These are phyloP conservation scores for Marmota flaviventris DNA, from an alignment of 2,113 vertebrate species.

Conservation along the genomic window DNA sequence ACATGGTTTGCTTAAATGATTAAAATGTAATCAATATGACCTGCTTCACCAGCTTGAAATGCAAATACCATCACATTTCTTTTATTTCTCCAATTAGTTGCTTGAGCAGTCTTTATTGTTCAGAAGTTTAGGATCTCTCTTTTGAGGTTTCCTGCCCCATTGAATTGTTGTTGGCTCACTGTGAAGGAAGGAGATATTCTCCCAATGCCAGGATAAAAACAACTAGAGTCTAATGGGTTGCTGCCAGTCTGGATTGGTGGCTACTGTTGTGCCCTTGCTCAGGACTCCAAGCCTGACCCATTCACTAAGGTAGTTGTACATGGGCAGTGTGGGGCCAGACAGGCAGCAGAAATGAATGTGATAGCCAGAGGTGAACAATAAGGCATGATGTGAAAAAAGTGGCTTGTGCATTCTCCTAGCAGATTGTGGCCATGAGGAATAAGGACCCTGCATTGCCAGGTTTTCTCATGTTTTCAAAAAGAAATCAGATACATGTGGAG, in stretches of 20 bases:
- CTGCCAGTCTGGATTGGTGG: background rate
- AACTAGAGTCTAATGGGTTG: background rate
- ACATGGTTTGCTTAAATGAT: conserved; percentile 27
- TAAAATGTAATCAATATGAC: conserved; percentile 27
- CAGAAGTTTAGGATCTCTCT: conserved; percentile 37
- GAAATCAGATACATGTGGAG: background rate
- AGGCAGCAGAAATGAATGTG: background rate
- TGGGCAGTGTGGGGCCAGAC: background rate
- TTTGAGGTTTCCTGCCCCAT: conserved; percentile 35
- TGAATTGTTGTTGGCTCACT: background rate
- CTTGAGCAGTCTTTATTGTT: conserved; percentile 57
- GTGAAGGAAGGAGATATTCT: conserved; percentile 8
- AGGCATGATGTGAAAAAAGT: background rate
- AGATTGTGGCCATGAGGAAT: background rate
- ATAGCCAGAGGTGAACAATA: background rate
- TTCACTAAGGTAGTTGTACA: background rate
- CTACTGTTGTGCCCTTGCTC: background rate
- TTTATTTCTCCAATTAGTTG: conserved; percentile 71
- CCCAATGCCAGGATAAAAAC: background rate
- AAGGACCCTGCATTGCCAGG: background rate
- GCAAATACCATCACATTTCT: conserved; percentile 54
- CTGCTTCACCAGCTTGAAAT: conserved; percentile 37
- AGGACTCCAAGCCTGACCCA: background rate
- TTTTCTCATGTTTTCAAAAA: conserved; percentile 47
- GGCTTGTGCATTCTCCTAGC: background rate